Evolutionary conservation across 1,140 invertebrate genomes (phyloP), one percentile per base, ranked within the genome.

Genomic region (Chironomus striatipennis): DNA sequence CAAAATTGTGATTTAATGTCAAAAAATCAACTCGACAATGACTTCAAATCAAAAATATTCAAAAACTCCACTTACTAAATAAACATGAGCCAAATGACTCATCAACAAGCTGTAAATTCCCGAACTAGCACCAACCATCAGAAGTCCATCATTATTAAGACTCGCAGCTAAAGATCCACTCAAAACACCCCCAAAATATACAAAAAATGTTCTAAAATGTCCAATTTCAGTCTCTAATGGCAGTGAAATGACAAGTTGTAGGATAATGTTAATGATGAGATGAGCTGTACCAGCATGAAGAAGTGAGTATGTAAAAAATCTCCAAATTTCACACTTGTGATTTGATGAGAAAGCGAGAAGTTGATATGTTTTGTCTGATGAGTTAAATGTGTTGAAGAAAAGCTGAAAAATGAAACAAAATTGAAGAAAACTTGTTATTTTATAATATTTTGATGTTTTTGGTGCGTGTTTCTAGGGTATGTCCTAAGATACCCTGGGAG

Each of bases 101-200:
- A 93, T 90, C 70, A 98, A 88, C 64, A 98, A 83, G 42, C 95
- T 92, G 84, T 98, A 98, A 74, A 96, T 94, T n/a, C 95, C 96
- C 12, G 93, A 96, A 73, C 94, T 96, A 70, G 96, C 93, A 17
- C 96, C 96, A 72, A 95, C 90, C 74, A 98, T 85, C 77, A 86
- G 89, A 67, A 93, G 87, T 78, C 85, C 82, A 0, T 93, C 92
- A 83, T 96, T 93, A 77, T 93, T 83, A 76, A 92, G 86, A 8
- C 91, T 93, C 8, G 93, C 91, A 43, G 92, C 90, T 57, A 93
- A 82, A 1, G 90, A 90, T 73, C 92, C 90, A 47, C 85, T 87
- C 67, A 88, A 81, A 65, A 90, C 89, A 20, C 92, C 92, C 12
- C 86, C 85, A 7, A 88, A 75, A 83, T 93, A 95, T 77, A 94